phyloP scores from a whole-genome alignment of 2,888 invertebrate species.

The Drosophila anomalipes region DNA sequence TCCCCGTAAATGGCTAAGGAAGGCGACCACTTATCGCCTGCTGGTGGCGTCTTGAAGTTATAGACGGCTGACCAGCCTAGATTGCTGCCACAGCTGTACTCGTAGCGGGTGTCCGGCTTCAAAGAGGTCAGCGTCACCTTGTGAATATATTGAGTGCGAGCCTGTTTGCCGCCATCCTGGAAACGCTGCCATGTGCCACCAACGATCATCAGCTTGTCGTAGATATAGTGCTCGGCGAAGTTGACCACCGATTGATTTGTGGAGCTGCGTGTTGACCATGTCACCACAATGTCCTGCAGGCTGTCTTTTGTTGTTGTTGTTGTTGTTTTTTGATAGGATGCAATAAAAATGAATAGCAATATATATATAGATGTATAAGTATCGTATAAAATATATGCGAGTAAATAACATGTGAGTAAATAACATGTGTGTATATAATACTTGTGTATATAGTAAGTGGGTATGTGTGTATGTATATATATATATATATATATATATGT shows the following conservation, averaged over 20 bases:
- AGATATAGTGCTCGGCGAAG: constrained; percentile 88
- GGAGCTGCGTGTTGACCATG: constrained; percentile 92
- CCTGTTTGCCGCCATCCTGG: constrained; percentile 89
- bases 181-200: constrained; percentile 88
- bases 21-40: constrained; percentile 90
- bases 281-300: constrained; percentile 90
- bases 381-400: neutral
- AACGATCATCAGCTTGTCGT: constrained; percentile 84
- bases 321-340: constrained; percentile 82
- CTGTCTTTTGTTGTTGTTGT: constrained; percentile 86
- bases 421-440: neutral
- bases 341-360: constrained; percentile 17
- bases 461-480: neutral
- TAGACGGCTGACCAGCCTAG: constrained; percentile 93
- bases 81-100: constrained; percentile 93
- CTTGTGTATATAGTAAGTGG: neutral
- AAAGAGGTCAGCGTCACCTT: constrained; percentile 88
- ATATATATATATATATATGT: too few relatives aligned
- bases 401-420: neutral
- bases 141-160: constrained; percentile 91
- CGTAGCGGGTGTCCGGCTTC: constrained; percentile 88
- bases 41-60: constrained; percentile 90
- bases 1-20: constrained; percentile 95
- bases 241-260: constrained; percentile 90
- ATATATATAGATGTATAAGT: constrained; percentile 5